Percentiles rank a stretch among this genome's conserved stretches.
These are phyloP conservation scores for Etheostoma cragini DNA, from an alignment of 2,113 vertebrate species.

Conservation along the genomic window DNA sequence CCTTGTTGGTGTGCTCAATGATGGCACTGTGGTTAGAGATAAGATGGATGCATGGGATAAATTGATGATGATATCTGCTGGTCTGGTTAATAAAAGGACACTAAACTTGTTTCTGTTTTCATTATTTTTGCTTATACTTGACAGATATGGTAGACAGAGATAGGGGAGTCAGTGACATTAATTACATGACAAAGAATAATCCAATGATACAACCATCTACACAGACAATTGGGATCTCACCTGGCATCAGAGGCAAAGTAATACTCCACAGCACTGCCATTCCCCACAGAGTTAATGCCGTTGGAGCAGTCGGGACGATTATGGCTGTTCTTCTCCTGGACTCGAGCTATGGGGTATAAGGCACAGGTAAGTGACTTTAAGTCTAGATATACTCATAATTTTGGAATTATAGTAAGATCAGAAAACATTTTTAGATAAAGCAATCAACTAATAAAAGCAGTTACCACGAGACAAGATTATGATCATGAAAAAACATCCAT, in stretches of 20 bases:
- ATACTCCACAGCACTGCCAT: constrained; percentile 91
- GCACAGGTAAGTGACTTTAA: constrained; percentile 29
- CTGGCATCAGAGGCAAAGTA: constrained; percentile 98
- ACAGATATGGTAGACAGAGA: background rate
- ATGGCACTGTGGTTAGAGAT: constrained; percentile 85
- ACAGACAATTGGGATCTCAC: constrained; percentile 72
- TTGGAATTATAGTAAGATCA: background rate
- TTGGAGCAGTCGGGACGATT: constrained; percentile 86
- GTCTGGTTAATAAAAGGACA: background rate
- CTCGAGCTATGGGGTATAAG: constrained; percentile 61
- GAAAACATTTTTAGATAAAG: background rate
- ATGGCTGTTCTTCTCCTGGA: constrained; percentile 78
- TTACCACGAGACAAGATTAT: background rate
- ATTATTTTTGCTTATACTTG: background rate
- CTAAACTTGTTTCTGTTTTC: background rate
- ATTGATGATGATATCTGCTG: background rate
- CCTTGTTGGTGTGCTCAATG: constrained; percentile 97
- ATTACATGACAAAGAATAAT: background rate
- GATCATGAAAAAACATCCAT: background rate
- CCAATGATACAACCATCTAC: background rate
- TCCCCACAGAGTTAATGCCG: constrained; percentile 87
- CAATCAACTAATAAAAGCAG: constrained; percentile 8
- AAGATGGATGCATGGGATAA: background rate
- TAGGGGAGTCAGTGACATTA: background rate
- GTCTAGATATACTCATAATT: constrained; percentile 33